phyloP scores from a whole-genome alignment of 2,113 vertebrate genomes.

The Neogobius melanostomus region DNA sequence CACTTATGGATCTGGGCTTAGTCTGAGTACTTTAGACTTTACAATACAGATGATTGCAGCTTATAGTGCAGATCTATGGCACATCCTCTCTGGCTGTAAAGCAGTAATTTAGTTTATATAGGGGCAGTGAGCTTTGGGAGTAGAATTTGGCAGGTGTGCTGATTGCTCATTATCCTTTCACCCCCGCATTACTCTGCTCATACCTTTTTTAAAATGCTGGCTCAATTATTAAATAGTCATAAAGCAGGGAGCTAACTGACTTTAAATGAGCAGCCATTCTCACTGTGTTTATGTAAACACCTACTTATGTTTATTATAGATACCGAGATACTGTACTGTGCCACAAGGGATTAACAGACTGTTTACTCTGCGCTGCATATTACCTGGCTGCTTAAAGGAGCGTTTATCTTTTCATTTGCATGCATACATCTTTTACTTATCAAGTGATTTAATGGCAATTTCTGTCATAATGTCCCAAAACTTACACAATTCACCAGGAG shows the following conservation, averaged over 20 bases:
- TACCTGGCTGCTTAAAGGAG: background rate
- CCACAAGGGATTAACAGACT: background rate
- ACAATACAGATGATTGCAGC: background rate
- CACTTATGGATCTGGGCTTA: no score
- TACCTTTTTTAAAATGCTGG: slow-evolving; percentile 3
- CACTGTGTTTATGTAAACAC: background rate
- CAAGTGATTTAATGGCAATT: background rate
- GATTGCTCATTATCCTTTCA: slow-evolving; percentile 16
- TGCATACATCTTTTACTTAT: no score
- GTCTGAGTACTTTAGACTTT: background rate
- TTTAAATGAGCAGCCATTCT: slow-evolving; percentile 7
- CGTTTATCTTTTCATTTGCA: no score
- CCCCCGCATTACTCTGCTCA: background rate
- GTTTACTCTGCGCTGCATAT: background rate
- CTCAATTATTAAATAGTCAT: slow-evolving; percentile 13
- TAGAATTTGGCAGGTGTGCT: background rate
- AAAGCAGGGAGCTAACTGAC: background rate
- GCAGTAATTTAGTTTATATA: slow-evolving; percentile 2
- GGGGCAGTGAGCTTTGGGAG: background rate
- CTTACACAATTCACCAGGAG: no score
- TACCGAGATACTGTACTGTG: background rate
- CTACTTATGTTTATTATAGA: background rate
- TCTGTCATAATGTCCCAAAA: no score
- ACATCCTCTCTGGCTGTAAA: background rate
- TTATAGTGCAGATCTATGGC: background rate